Base-by-base conservation (phyloP, 2,113 vertebrate species). In the Callopanchax toddi region DNA sequence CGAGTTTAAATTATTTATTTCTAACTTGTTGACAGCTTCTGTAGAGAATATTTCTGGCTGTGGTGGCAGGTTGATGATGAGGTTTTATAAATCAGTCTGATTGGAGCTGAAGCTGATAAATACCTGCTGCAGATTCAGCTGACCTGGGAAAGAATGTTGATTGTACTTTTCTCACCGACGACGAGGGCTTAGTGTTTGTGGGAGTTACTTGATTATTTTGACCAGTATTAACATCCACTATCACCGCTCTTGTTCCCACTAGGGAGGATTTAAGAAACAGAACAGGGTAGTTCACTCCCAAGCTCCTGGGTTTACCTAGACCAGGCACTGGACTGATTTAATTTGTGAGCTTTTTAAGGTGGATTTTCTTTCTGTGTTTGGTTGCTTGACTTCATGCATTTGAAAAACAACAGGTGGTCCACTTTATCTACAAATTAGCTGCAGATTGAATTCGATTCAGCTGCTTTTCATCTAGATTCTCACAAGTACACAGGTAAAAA, bases 71-170 rank as follows among this genome's bases (percentile, higher is more conserved):
- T 4, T 4, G 8, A 32, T 32, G 29, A n/a, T n/a, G n/a, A 29
- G n/a, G 53, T 57, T 67, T 49, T 22, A 32, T 32, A 45, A 11
- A 7, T 40, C 20, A 6, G 37, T 42, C 23, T 49, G 55, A 67
- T 21, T 22, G 10, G 18, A 37, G 34, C 22, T 15, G 22, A 48
- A 49, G 16, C 10, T 5, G 5, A 26, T 37, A 18, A 49, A 57
- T 40, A 67, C 53, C 53, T 56, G 23, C 34, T 29, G n/a, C 46
- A 22, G 4, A 56, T 25, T 56, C 18, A n/a, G 26, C 26, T 29
- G 43, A n/a, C 44, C 44, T 42, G 17, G 15, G 36, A 50, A 57
- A 32, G 53, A 58, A 67, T 29, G 53, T 26, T 13, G 25, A 32
- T n/a, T 39, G 37, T 22, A 52, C 49, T 26, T 37, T 50, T 50